Base-by-base conservation (phyloP, 1,140 invertebrate genomes). In the Cydia splendana region DNA sequence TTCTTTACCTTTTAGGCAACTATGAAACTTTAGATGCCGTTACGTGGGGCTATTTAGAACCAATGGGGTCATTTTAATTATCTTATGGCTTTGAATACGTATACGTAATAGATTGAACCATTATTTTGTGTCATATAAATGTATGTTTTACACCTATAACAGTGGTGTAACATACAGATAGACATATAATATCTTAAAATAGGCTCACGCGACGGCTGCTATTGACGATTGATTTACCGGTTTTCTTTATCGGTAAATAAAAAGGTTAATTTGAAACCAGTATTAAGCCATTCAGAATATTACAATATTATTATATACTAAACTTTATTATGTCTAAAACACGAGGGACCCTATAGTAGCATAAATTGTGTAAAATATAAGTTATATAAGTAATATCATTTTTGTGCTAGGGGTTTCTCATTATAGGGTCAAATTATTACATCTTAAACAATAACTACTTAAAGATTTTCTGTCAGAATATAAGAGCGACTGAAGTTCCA, bases 191-290 rank as follows among this genome's bases (percentile, higher is more conserved):
- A 12, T 48, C 45, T 13, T 15, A 48, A 45, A 53, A 53, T 18
- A 53, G 12, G 12, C 53, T 20, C 10, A 24, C 10, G 20, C 9
- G 10, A 62, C 10, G 57, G 18, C 24, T 7, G 18, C 10, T 62
- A 12, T 24, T 62, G 9, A 62, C 4, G 3, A 24, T 24, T 62
- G 2, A 57, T 18, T 57, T n/a, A 57, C 48, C 12, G 15, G 4
- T 51, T 15, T 15, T 4, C 45, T 48, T 12, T 12, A 9, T 51
- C 48, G n/a, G 15, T 18, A 18, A 57, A 57, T 18, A 18, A 57
- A 57, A 57, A 57, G 53, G n/a, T 57, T 57, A 57, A 57, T 57
- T 57, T n/a, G 6, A 57, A 62, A 62, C 18, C 57, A 62, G 57
- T 62, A 62, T 62, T 62, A 62, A 62, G 3, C 18, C 6, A 24